Evolutionary conservation across 2,888 invertebrate genomes (phyloP).

Genomic region (Morinoia aosen): DNA sequence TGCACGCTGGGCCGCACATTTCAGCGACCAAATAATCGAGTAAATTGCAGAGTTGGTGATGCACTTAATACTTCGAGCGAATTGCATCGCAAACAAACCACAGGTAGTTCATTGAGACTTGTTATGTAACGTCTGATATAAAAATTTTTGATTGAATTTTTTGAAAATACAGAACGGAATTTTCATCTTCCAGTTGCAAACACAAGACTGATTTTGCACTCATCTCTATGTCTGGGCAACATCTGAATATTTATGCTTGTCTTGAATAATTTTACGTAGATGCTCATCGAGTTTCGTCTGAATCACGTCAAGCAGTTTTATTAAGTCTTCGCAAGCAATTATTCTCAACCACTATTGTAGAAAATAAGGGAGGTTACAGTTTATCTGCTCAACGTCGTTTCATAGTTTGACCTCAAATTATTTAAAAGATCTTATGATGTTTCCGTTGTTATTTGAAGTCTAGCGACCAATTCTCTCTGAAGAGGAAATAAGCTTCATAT

Average conservation of each 20-base stretch:
- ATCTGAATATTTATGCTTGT: background rate
- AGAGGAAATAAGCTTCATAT: background rate
- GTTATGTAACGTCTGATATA: background rate
- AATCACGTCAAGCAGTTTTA: background rate
- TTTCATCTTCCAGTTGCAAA: background rate
- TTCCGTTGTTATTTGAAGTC: background rate
- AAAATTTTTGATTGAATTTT: background rate
- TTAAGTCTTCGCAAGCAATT: background rate
- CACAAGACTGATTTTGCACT: too few relatives aligned
- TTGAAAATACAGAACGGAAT: background rate
- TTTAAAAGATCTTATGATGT: background rate
- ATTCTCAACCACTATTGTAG: too few relatives aligned
- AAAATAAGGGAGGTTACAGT: too few relatives aligned
- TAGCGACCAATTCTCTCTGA: background rate
- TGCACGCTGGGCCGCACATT: background rate
- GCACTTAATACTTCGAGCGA: background rate
- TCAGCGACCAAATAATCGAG: too few relatives aligned
- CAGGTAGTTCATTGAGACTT: background rate
- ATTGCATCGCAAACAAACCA: background rate
- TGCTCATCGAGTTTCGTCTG: background rate
- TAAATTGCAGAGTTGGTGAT: background rate
- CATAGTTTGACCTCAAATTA: too few relatives aligned
- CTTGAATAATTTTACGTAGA: background rate
- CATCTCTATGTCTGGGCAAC: background rate
- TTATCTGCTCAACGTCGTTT: too few relatives aligned